Evolutionary conservation across 2,113 vertebrate genomes (phyloP).

Genomic region (Corvus hawaiiensis): DNA sequence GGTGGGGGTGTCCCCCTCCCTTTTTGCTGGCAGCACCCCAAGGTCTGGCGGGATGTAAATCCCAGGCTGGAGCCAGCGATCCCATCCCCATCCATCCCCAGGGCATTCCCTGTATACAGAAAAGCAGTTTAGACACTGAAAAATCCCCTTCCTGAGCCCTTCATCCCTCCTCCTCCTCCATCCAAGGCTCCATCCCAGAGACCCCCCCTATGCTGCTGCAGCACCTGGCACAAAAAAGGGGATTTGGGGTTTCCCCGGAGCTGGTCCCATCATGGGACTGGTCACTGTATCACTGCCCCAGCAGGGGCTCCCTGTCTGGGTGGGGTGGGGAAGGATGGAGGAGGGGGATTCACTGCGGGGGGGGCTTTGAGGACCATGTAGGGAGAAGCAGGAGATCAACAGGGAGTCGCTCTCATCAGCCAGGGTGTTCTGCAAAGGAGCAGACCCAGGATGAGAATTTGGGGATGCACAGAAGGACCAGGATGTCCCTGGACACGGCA

Average conservation of each 20-base stretch:
- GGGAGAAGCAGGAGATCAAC: fast-evolving
- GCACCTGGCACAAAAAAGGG: neutral
- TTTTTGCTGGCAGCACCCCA: neutral
- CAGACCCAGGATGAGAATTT: neutral
- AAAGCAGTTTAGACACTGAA: neutral
- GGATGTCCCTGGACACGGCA: neutral
- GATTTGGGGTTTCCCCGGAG: neutral
- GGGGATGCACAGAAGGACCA: fast-evolving
- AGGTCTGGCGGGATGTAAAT: neutral
- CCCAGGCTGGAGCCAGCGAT: neutral
- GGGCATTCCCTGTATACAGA: neutral
- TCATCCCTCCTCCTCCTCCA: neutral
- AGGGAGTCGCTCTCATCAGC: neutral
- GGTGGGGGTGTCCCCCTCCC: neutral
- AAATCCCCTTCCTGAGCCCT: neutral
- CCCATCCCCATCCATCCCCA: neutral
- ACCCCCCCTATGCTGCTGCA: fast-evolving
- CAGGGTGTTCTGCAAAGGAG: neutral
- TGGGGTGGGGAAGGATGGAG: neutral
- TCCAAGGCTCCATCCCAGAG: neutral
- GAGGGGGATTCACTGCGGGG: fast-evolving
- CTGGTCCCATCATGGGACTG: neutral
- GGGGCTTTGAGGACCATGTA: neutral
- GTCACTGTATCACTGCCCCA: too few relatives aligned
- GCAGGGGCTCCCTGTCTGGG: neutral